Conservation (phyloP, 2,797 vertebrate genomes). For the Spinibarbus caldwelli region DNA sequence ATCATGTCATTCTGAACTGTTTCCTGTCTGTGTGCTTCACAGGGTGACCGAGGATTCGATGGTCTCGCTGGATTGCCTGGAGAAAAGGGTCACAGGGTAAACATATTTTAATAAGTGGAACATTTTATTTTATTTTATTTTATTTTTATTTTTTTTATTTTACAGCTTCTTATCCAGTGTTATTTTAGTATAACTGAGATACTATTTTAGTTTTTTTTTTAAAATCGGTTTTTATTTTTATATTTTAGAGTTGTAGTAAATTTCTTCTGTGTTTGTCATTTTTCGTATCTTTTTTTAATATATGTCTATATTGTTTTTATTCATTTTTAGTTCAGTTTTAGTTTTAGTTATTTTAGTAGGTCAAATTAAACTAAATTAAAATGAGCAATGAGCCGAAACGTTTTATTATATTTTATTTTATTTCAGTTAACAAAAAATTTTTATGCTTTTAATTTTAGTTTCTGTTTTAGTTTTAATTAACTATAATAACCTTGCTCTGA, state of each 20-base stretch:
- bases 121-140: too few relatives aligned
- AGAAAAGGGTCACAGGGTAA: conserved; percentile 96
- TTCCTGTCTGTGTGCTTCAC: conserved; percentile 44
- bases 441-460: neutral
- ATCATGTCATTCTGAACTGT: neutral
- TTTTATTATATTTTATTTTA: too few relatives aligned
- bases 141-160: too few relatives aligned
- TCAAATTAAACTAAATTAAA: neutral
- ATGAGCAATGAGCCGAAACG: neutral
- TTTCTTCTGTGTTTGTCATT: neutral
- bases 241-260: neutral
- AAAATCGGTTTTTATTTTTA: neutral
- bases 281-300: neutral
- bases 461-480: neutral
- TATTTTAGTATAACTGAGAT: too few relatives aligned
- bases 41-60: conserved; percentile 98
- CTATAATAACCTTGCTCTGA: neutral
- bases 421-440: neutral
- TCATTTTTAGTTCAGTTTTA: neutral
- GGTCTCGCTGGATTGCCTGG: conserved; percentile 94
- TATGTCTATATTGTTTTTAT: neutral
- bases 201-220: neutral
- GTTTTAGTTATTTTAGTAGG: neutral
- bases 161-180: too few relatives aligned
- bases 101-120: conserved; percentile 53